Base-by-base conservation (phyloP, 1,140 invertebrate species). In the Camponotus floridanus region DNA sequence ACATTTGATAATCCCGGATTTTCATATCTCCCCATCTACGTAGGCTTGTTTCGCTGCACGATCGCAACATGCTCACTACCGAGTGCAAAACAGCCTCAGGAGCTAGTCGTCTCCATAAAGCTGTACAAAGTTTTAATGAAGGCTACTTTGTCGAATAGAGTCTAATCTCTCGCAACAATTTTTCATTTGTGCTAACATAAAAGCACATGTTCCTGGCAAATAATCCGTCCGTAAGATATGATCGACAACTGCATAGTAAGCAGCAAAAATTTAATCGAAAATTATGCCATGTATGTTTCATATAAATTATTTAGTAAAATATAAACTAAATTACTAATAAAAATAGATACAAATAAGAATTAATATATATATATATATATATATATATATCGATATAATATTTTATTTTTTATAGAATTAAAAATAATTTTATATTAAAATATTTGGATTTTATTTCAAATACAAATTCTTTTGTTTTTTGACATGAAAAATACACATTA, bases 101-200 rank as follows among this genome's bases (percentile, higher is more conserved):
- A 3, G 48, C 70, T 87, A 85, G 89, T 70, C 57, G 51, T 59
- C 45, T 76, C 65, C 36, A 70, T 83, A 86, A 86, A 86, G 79
- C 51, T 36, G 65, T 55, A 74, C 68, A 61, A 90, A 90, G 80
- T 90, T 90, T 90, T 90, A 90, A 90, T 90, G 86, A 90, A 90
- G 87, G 76, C 70, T 70, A 79, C 76, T 85, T 87, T 85, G 85
- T 87, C 62, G 80, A 85, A 85, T 73, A 51, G 26, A 26, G 62
- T 59, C 39, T 61, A 61, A 51, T 42, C 48, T 55, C 85, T 51
- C 85, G 61, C 76, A 62, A 59, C 68, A 73, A 65, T 74, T 74
- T 84, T 78, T 55, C 31, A 71, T 64, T 76, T 31, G 3, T 39
- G 21, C 55, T 21, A 2, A 13, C n/a, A 85, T 45, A 88, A 86